These are phyloP conservation scores for Drosophila erecta DNA, from an alignment of 1,140 invertebrate genomes.

Conservation along the genomic window DNA sequence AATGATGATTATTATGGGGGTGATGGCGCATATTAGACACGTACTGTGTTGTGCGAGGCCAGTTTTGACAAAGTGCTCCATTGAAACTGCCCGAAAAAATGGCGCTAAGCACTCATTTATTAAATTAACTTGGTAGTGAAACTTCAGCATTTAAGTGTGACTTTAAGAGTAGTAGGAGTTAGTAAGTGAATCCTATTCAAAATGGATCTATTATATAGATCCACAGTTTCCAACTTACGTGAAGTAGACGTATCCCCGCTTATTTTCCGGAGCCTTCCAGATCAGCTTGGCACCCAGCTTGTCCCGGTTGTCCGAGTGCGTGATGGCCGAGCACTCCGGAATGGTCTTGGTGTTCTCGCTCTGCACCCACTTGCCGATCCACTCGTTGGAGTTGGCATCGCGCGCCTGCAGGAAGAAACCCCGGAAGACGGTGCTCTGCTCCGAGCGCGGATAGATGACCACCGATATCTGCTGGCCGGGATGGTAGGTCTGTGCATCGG, in stretches of 20 bases:
- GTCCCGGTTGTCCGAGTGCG: conserved; percentile 91
- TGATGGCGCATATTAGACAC: conserved; percentile 42
- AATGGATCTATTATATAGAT: no score
- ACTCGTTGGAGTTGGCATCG: conserved; percentile 88
- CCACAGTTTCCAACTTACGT: conserved; percentile 87
- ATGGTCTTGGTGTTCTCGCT: conserved; percentile 90
- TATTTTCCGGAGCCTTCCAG: conserved; percentile 89
- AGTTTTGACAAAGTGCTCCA: conserved; percentile 29
- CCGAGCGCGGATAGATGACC: conserved; percentile 59
- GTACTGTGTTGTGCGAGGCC: conserved; percentile 11
- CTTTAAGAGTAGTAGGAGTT: background rate
- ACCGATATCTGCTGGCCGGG: conserved; percentile 88
- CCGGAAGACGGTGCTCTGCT: conserved; percentile 87
- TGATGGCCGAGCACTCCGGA: conserved; percentile 91
- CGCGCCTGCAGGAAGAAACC: conserved; percentile 93
- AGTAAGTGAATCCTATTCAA: no score
- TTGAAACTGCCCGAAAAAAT: conserved; percentile 10
- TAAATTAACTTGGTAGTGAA: conserved; percentile 10
- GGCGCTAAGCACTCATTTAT: conserved; percentile 23
- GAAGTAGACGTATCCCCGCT: conserved; percentile 89
- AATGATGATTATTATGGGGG: conserved; percentile 37
- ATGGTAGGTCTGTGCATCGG: conserved; percentile 87
- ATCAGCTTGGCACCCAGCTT: conserved; percentile 90
- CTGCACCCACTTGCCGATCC: conserved; percentile 90
- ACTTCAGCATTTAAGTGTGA: background rate